These are phyloP conservation scores for Blomia tropicalis DNA, from an alignment of 2,888 invertebrate genomes.

Conservation along the genomic window DNA sequence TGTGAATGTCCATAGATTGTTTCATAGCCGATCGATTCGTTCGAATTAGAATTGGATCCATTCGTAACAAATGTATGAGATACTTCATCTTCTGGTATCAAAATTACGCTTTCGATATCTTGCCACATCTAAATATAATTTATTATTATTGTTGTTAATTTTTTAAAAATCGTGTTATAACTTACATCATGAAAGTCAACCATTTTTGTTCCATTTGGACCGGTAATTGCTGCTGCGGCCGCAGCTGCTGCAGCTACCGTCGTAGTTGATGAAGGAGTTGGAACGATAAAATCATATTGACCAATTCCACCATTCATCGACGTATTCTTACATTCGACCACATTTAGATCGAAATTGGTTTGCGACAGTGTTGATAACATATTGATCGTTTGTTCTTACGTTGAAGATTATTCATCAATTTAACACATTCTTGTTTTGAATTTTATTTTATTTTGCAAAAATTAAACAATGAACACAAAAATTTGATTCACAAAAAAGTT, in stretches of 20 bases:
- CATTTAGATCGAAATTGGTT: neutral
- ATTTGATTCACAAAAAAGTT: no score
- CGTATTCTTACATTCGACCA: neutral
- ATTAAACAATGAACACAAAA: no score
- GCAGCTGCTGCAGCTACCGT: no score
- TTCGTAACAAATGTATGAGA: neutral
- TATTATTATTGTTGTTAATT: neutral
- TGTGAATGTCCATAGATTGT: neutral
- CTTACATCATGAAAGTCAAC: slow-evolving; percentile 11
- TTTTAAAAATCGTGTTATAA: neutral
- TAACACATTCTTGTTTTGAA: no score
- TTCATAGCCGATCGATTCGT: neutral
- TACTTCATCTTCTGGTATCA: neutral
- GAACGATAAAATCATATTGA: no score
- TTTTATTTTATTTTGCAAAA: no score
- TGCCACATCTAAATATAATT: slow-evolving; percentile 11
- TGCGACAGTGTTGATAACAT: slow-evolving; percentile 9
- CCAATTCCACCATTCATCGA: no score
- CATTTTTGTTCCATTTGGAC: no score
- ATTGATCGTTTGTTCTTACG: no score
- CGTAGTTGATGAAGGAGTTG: neutral
- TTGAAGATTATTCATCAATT: no score
- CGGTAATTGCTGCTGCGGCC: no score
- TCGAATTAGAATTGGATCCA: neutral
- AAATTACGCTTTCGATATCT: slow-evolving; percentile 12